phyloP scores from a whole-genome alignment of 2,113 vertebrate genomes.

The Scophthalmus maximus region DNA sequence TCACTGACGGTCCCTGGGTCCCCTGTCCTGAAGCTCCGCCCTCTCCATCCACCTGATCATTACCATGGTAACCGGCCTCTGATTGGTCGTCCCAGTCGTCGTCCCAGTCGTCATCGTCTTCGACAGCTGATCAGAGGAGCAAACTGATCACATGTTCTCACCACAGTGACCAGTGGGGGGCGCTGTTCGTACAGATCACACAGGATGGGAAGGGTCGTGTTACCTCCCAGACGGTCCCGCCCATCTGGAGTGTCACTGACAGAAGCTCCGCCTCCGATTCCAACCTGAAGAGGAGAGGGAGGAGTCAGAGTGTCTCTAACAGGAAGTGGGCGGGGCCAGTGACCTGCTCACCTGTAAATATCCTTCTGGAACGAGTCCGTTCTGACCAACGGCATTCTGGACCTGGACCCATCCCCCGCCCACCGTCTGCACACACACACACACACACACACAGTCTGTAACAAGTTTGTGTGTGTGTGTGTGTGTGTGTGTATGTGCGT shows the following conservation, averaged over 20 bases:
- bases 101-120: slow-evolving; percentile 88
- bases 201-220: no score
- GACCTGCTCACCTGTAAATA: slow-evolving; percentile 53
- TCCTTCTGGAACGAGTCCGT: slow-evolving; percentile 55
- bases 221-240: background rate
- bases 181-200: no score
- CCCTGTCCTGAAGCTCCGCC: slow-evolving; percentile 85
- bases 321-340: background rate
- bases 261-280: slow-evolving; percentile 1
- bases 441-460: background rate
- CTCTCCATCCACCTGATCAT: slow-evolving; percentile 81
- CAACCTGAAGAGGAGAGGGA: slow-evolving; percentile 33
- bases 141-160: background rate
- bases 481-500: background rate
- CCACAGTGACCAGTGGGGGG: no score
- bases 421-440: slow-evolving; percentile 27
- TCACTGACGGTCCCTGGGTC: slow-evolving; percentile 89
- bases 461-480: background rate
- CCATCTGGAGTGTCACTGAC: slow-evolving; percentile 3
- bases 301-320: no score
- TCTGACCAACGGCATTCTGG: slow-evolving; percentile 37
- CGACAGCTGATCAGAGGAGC: background rate
- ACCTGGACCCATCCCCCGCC: slow-evolving; percentile 56
- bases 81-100: slow-evolving; percentile 95
- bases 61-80: slow-evolving; percentile 78